Conservation (phyloP, 2,113 vertebrate species). For the Melanerpes formicivorus region DNA sequence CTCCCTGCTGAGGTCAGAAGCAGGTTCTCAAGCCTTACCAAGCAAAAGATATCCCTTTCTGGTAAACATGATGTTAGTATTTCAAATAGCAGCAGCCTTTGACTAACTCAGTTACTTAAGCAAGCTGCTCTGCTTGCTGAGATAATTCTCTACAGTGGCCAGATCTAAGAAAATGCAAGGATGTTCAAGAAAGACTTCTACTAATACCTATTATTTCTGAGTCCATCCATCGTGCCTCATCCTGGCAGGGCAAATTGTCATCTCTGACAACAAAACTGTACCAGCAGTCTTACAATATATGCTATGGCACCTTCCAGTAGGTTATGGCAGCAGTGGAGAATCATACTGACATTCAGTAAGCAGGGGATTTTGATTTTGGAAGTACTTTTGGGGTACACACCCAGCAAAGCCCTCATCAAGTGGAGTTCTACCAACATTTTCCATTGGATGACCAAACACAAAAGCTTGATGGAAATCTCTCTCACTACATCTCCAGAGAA, state of each 20-base stretch:
- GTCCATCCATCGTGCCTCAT: not conserved
- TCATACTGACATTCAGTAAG: not conserved
- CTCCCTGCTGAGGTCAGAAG: not conserved
- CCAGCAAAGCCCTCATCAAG: not conserved
- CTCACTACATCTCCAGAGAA: not conserved
- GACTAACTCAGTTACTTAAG: not conserved
- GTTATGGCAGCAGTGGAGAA: not conserved
- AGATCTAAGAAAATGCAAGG: not conserved
- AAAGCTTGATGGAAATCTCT: not conserved
- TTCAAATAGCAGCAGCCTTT: not conserved
- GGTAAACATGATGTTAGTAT: not conserved
- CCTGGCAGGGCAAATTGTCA: not conserved
- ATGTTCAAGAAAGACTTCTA: not conserved
- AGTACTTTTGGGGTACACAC: not conserved
- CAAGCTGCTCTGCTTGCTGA: not conserved
- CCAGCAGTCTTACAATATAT: not conserved
- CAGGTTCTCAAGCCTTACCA: not conserved
- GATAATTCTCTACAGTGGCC: not conserved
- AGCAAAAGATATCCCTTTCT: not conserved
- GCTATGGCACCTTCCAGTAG: not conserved
- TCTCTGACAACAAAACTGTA: not conserved
- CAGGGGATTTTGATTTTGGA: not conserved
- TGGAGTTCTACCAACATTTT: not conserved
- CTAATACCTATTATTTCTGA: not conserved
- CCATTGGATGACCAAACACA: not conserved